Evolutionary conservation across 2,797 vertebrate genomes (phyloP).

Genomic region (Girardinus metallicus): DNA sequence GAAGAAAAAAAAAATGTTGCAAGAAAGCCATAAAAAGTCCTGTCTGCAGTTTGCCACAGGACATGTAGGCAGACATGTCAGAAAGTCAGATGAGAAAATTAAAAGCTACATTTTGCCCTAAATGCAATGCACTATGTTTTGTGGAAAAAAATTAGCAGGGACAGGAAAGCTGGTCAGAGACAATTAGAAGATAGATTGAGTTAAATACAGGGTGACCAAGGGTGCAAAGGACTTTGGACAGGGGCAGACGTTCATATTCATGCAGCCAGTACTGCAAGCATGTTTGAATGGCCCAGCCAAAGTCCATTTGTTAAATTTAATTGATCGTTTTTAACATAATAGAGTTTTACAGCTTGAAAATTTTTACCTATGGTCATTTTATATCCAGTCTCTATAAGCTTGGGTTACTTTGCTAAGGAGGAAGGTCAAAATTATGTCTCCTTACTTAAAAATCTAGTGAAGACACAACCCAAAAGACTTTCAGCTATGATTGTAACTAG

Average conservation of each 20-base stretch:
- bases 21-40: slow-evolving; percentile 1
- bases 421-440: not conserved
- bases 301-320: not conserved
- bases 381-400: not conserved
- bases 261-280: not conserved
- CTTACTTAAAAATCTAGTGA: not conserved
- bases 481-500: not conserved
- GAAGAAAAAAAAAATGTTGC: not conserved
- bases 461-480: not conserved
- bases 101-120: not conserved
- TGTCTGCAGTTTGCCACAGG: not conserved
- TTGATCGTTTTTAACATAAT: not conserved
- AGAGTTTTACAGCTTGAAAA: not conserved
- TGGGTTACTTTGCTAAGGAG: not conserved
- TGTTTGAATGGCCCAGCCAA: not conserved
- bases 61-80: slow-evolving; percentile 8
- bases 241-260: not conserved
- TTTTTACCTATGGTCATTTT: not conserved
- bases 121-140: not conserved
- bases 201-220: not conserved
- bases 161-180: not conserved
- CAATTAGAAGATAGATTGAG: not conserved
- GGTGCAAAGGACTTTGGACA: not conserved
- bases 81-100: not conserved
- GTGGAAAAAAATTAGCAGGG: not conserved